Evolutionary conservation across 2,797 vertebrate genomes (phyloP).

Genomic region (Myioborus melanocephalus): DNA sequence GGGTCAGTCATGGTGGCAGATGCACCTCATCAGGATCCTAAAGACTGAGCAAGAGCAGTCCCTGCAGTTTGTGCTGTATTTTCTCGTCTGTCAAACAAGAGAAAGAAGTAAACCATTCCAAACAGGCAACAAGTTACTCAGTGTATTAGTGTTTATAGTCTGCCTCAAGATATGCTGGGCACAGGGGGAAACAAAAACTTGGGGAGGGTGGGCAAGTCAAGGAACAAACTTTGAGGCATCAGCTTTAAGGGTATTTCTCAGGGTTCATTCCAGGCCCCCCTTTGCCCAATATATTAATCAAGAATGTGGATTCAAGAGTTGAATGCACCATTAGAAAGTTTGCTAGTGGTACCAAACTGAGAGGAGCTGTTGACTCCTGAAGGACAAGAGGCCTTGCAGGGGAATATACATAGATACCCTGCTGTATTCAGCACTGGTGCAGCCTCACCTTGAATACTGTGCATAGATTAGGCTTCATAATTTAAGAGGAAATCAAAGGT

Average conservation of each 20-base stretch:
- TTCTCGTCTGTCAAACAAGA: neutral
- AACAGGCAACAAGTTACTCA: neutral
- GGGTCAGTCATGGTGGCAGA: neutral
- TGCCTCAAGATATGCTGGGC: neutral
- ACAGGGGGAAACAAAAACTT: accelerated
- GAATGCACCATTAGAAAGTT: neutral
- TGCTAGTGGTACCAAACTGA: neutral
- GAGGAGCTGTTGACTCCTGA: neutral
- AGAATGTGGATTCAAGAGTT: neutral
- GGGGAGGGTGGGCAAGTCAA: neutral
- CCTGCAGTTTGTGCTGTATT: neutral
- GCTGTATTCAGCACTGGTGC: neutral
- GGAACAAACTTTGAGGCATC: neutral
- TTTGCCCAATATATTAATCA: neutral
- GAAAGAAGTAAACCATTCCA: neutral
- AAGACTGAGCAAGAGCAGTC: neutral
- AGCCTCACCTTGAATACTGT: neutral
- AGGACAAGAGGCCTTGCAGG: neutral
- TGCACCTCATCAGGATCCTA: neutral
- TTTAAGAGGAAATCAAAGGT: neutral
- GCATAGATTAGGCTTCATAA: neutral
- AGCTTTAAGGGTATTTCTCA: neutral
- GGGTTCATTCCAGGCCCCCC: neutral
- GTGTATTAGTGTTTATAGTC: neutral
- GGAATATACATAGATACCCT: neutral